phyloP scores from a whole-genome alignment of 2,113 vertebrate genomes.

The Lontra canadensis region DNA sequence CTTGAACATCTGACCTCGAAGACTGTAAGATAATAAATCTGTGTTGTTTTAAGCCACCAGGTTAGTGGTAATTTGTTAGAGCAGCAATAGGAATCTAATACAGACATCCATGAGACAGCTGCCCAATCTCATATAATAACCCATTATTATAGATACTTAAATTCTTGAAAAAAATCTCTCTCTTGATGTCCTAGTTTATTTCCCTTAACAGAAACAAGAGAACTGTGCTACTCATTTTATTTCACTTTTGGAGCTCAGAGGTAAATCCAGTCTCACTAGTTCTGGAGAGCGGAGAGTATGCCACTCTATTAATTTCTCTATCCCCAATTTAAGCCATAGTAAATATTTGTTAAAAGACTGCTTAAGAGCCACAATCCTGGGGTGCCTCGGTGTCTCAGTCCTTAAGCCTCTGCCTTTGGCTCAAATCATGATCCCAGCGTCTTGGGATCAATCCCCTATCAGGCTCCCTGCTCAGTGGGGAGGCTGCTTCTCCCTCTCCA shows the following conservation, averaged over 20 bases:
- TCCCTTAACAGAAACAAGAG: neutral
- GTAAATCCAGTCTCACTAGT: neutral
- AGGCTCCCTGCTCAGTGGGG: no score
- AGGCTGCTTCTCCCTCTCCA: no score
- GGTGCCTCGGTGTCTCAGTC: no score
- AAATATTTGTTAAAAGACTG: conserved; percentile 13
- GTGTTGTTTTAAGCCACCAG: neutral
- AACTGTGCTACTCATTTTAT: neutral
- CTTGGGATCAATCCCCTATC: no score
- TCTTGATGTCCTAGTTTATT: neutral
- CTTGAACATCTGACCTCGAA: neutral
- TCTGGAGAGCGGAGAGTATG: neutral
- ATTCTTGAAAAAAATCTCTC: neutral
- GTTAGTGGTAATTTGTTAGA: neutral
- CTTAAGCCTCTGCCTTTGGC: no score
- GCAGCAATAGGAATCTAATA: neutral
- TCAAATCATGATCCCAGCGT: no score
- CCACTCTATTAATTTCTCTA: neutral
- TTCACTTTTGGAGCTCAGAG: neutral
- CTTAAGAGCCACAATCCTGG: neutral
- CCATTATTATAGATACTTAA: neutral
- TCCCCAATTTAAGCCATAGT: neutral
- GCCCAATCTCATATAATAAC: neutral
- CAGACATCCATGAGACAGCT: neutral
- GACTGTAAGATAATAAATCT: neutral